Base-by-base conservation (phyloP, 2,888 invertebrate species). In the Rotaria socialis region DNA sequence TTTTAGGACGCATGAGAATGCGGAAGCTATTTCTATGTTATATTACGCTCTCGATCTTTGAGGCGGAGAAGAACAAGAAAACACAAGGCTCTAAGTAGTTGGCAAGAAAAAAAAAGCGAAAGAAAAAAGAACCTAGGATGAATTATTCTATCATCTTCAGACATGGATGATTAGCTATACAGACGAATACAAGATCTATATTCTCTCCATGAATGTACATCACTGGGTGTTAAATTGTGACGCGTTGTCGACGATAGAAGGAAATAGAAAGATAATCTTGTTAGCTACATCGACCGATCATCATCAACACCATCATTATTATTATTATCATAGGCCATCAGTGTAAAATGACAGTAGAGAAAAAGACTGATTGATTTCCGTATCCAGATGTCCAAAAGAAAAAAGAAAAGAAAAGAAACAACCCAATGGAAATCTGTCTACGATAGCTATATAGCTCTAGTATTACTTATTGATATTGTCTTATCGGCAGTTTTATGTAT, bases 321-420 rank as follows among this genome's bases (percentile, higher is more conserved):
- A 67, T 67, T 35, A 67, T 67, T 35, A 35, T 67, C 67, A 16
- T 67, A 35, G 67, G 19, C 14, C 67, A 67, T 67, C 67, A 67
- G 67, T 67, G 67, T 67, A 35, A 67, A 67, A 67, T 27, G 67
- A 67, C 67, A 67, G 67, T n/a, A 35, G 67, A 67, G 22, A 67
- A 67, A 67, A 35, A 67, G 67, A 67, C 67, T 67, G 67, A 67
- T 67, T 67, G 67, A 67, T 67, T 67, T 67, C 67, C 67, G 67
- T 35, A 35, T 35, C 67, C 67, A 67, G 67, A 67, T 67, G 67
- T 35, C 35, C 67, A 67, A 67, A 35, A 19, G 67, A 67, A 56
- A 67, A n/a, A n/a, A n/a, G n/a, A 35, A 27, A 67, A 67, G 35
- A 67, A 2, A 35, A 67, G 14, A 67, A 11, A 10, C 27, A 14